Percentiles rank a stretch among this genome's conserved stretches.
phyloP scores from a whole-genome alignment of 2,888 invertebrate species.

The Spilarctia lutea region DNA sequence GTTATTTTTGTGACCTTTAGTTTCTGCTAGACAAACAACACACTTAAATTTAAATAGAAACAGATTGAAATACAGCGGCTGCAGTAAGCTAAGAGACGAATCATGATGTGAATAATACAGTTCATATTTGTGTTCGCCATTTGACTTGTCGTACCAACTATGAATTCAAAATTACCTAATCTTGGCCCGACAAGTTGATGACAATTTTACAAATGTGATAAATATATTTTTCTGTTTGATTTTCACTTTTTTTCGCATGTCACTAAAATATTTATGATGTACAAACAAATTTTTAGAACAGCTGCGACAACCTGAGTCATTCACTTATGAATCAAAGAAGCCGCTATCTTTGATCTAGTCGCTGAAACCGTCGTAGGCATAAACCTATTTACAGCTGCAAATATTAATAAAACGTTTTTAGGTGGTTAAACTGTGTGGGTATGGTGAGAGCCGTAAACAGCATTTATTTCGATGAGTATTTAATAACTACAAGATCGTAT shows the following conservation, averaged over 20 bases:
- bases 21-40: neutral
- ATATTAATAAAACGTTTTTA: constrained; percentile 48
- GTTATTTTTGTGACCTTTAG: neutral
- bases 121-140: neutral
- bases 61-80: neutral
- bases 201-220: constrained; percentile 44
- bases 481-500: constrained; percentile 42
- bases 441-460: constrained; percentile 32
- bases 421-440: constrained; percentile 25
- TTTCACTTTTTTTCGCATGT: constrained; percentile 36
- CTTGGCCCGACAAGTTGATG: constrained; percentile 39
- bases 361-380: constrained; percentile 58
- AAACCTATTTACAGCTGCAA: constrained; percentile 52
- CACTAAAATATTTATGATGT: constrained; percentile 50
- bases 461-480: constrained; percentile 43
- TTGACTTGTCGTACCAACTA: constrained; percentile 19
- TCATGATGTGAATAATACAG: constrained; percentile 1
- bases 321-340: constrained; percentile 72
- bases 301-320: constrained; percentile 70
- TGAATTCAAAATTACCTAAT: constrained; percentile 17
- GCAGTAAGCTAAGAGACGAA: neutral
- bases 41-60: neutral
- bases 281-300: constrained; percentile 64
- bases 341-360: constrained; percentile 76
- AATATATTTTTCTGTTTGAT: constrained; percentile 39